Evolutionary conservation across 2,888 invertebrate genomes (phyloP).

Genomic region (Tetragonisca angustula): DNA sequence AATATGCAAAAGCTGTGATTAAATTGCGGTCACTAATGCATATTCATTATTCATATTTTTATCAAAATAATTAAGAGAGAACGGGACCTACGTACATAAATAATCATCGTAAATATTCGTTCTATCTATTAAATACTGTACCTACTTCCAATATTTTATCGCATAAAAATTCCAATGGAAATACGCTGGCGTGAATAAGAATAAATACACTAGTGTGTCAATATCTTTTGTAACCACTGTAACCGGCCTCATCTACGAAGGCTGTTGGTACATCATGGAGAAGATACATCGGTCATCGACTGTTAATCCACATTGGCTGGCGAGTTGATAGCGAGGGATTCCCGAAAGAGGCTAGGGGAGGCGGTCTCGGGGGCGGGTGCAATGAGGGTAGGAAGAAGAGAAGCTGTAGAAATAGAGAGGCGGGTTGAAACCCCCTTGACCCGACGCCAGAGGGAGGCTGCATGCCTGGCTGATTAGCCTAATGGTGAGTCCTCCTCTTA

Average conservation of each 20-base stretch:
- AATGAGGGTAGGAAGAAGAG: conserved; percentile 61
- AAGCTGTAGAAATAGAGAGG: conserved; percentile 73
- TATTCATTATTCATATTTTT: background rate
- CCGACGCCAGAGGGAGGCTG: conserved; percentile 76
- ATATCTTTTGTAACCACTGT: background rate
- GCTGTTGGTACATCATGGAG: background rate
- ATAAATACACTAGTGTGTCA: background rate
- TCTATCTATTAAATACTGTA: too few species aligned
- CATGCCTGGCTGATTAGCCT: conserved; percentile 83
- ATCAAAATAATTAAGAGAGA: too few species aligned
- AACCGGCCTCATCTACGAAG: background rate
- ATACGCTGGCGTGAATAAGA: too few species aligned
- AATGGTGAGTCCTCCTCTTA: conserved; percentile 82
- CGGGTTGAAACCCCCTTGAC: conserved; percentile 79
- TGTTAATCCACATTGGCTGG: conserved; percentile 42
- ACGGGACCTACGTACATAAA: too few species aligned
- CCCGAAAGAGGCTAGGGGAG: conserved; percentile 34
- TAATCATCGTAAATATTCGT: too few species aligned
- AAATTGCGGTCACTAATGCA: too few species aligned
- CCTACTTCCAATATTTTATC: too few species aligned
- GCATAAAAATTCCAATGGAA: too few species aligned
- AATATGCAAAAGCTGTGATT: too few species aligned
- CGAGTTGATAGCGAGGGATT: conserved; percentile 43
- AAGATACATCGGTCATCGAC: conserved; percentile 51
- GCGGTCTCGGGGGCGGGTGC: conserved; percentile 58